A percentile compares a stretch with the other conserved stretches of the same genome.
Conservation (phyloP, 1,140 invertebrate species). For the Leptopilina clavipes region DNA sequence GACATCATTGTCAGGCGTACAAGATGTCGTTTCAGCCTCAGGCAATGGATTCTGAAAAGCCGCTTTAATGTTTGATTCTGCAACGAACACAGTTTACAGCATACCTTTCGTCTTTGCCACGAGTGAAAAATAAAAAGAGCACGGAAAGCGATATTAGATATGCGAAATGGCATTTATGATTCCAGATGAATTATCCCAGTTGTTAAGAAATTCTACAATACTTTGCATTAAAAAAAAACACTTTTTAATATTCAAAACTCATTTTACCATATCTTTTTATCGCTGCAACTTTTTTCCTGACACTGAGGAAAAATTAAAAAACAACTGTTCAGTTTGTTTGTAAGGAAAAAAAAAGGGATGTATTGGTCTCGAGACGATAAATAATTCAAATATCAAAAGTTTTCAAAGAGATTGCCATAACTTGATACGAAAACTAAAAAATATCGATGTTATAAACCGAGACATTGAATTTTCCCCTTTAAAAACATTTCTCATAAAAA, state of each 20-base stretch:
- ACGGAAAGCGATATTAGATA: neutral
- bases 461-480: conserved; percentile 1
- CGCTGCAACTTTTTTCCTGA: too few species aligned
- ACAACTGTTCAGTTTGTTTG: too few species aligned
- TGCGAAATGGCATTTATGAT: neutral
- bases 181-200: neutral
- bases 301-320: neutral
- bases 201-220: neutral
- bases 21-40: conserved; percentile 15
- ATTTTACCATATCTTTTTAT: neutral
- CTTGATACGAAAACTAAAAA: neutral
- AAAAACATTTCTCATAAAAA: conserved; percentile 14
- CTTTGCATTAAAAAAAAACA: neutral
- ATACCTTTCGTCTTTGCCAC: neutral
- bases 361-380: neutral
- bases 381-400: neutral
- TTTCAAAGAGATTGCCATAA: neutral
- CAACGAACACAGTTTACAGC: conserved; percentile 15
- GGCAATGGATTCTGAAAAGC: conserved; percentile 32
- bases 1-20: conserved; percentile 26
- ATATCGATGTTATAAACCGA: neutral
- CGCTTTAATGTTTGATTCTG: conserved; percentile 27
- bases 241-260: neutral
- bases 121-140: neutral
- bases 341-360: too few species aligned